Percentiles rank a stretch among this genome's conserved stretches.
These are phyloP conservation scores for Caenorhabditis auriculariae DNA, from an alignment of 2,888 invertebrate species.

Conservation along the genomic window DNA sequence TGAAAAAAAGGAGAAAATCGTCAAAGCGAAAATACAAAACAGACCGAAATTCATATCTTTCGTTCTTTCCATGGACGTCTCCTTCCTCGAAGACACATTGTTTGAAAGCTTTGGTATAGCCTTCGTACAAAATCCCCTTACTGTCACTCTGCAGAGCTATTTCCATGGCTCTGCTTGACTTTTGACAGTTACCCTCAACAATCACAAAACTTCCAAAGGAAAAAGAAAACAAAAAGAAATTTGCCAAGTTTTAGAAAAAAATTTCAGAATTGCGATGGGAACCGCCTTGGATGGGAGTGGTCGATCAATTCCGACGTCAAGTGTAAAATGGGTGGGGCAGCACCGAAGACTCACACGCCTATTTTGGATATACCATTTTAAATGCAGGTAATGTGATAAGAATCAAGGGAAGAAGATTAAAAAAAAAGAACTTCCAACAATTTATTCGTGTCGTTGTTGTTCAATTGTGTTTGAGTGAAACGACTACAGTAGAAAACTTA, in stretches of 20 bases:
- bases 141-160: slow-evolving; percentile 57
- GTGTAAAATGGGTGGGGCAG: no score
- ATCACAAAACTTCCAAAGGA: neutral
- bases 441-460: no score
- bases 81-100: slow-evolving; percentile 61
- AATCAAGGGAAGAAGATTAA: no score
- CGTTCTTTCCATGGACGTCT: slow-evolving; percentile 56
- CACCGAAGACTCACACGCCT: no score
- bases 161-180: slow-evolving; percentile 45
- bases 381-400: no score
- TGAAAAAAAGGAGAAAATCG: slow-evolving; percentile 16
- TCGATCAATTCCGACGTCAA: no score
- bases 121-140: slow-evolving; percentile 60
- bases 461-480: no score
- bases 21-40: slow-evolving; percentile 2
- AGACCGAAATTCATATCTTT: slow-evolving; percentile 60
- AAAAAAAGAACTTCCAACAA: no score
- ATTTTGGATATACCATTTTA: no score
- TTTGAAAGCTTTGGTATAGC: slow-evolving; percentile 57
- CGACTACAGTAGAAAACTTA: no score
- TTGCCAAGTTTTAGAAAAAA: no score
- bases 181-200: neutral
- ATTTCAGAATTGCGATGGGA: neutral
- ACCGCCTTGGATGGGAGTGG: neutral
- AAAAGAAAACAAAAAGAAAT: neutral